phyloP scores from a whole-genome alignment of 2,797 vertebrate genomes.

The Galagoides demidoff region DNA sequence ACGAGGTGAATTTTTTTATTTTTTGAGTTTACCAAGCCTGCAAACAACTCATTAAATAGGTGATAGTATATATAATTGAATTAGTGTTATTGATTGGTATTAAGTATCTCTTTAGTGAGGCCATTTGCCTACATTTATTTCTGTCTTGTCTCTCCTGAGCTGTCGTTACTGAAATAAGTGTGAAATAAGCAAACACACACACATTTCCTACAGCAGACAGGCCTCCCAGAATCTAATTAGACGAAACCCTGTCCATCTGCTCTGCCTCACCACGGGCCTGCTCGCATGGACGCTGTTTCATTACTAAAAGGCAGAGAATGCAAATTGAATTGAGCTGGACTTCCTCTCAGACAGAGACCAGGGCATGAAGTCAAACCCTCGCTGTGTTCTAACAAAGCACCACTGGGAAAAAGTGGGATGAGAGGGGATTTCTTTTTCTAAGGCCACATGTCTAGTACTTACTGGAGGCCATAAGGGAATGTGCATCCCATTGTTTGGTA shows the following conservation, averaged over 20 bases:
- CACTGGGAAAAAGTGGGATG: slow-evolving; percentile 87
- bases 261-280: slow-evolving; percentile 89
- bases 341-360: slow-evolving; percentile 88
- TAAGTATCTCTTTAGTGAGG: slow-evolving; percentile 61
- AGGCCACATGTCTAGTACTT: slow-evolving; percentile 92
- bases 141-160: slow-evolving; percentile 79
- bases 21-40: neutral
- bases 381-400: slow-evolving; percentile 93
- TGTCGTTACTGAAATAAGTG: slow-evolving; percentile 87
- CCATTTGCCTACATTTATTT: slow-evolving; percentile 57
- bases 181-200: slow-evolving; percentile 88
- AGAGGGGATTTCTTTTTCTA: slow-evolving; percentile 90
- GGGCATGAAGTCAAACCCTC: slow-evolving; percentile 91
- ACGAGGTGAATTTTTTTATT: neutral
- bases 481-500: slow-evolving; percentile 91
- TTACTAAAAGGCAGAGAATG: slow-evolving; percentile 88
- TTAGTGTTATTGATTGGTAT: slow-evolving; percentile 72
- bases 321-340: slow-evolving; percentile 91
- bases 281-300: slow-evolving; percentile 87
- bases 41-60: neutral
- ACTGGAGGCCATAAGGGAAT: slow-evolving; percentile 92
- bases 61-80: slow-evolving; percentile 65
- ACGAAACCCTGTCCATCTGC: slow-evolving; percentile 93
- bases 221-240: slow-evolving; percentile 89
- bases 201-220: slow-evolving; percentile 86